Evolutionary conservation across 2,113 vertebrate genomes (phyloP).

Genomic region (Mola mola): DNA sequence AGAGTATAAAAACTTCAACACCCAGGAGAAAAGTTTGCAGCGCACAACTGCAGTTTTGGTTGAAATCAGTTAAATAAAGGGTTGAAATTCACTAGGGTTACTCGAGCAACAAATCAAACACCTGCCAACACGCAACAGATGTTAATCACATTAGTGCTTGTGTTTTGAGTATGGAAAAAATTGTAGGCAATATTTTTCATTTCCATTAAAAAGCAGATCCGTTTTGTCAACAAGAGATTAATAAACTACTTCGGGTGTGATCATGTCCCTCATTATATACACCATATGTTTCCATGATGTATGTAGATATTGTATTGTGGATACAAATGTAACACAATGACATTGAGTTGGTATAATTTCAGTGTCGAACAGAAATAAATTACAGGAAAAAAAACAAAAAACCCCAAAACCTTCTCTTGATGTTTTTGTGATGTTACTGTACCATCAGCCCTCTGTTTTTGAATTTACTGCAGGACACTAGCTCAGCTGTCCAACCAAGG

Average conservation of each 20-base stretch:
- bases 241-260: conserved; percentile 29
- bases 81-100: too few species aligned
- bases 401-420: too few species aligned
- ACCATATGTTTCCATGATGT: conserved; percentile 20
- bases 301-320: neutral
- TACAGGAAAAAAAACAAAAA: too few species aligned
- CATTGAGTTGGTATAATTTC: conserved; percentile 6
- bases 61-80: too few species aligned
- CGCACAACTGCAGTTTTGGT: neutral
- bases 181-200: conserved; percentile 25
- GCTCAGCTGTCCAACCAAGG: conserved; percentile 51
- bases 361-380: conserved; percentile 9
- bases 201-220: conserved; percentile 22
- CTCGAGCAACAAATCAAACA: neutral
- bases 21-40: neutral
- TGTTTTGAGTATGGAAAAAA: conserved; percentile 3
- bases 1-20: neutral
- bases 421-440: conserved; percentile 2
- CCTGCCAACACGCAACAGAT: conserved; percentile 19
- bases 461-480: conserved; percentile 41
- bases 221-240: conserved; percentile 18
- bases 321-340: conserved; percentile 14
- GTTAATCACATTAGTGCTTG: conserved; percentile 8
- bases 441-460: conserved; percentile 14
- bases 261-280: conserved; percentile 10